Conservation (phyloP, 2,113 vertebrate species). For the Pycnonotus jocosus region DNA sequence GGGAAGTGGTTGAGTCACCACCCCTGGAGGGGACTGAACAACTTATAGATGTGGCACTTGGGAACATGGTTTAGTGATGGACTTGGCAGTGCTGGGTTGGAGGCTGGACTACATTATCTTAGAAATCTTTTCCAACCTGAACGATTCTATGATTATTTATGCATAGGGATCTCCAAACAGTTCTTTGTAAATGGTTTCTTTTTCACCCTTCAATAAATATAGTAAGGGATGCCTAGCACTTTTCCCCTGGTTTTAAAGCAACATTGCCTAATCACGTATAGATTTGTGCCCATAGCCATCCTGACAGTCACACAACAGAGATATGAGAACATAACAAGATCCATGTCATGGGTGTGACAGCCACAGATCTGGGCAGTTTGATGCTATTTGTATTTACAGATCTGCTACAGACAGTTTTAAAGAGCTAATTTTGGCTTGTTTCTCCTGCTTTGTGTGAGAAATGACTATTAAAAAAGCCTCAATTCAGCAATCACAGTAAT, state of each 20-base stretch:
- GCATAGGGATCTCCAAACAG: neutral
- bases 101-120: neutral
- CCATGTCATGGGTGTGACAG: neutral
- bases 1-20: neutral
- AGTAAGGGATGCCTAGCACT: neutral
- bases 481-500: neutral
- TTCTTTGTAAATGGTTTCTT: neutral
- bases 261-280: neutral
- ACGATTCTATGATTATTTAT: neutral
- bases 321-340: neutral
- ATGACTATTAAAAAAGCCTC: neutral
- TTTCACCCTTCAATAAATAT: neutral
- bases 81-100: neutral
- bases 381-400: neutral
- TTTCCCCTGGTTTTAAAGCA: neutral
- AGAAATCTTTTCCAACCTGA: neutral
- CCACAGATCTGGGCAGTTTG: neutral
- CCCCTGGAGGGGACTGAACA: neutral
- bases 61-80: neutral
- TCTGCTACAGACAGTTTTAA: neutral
- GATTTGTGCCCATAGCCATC: neutral
- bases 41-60: neutral
- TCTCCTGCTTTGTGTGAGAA: neutral
- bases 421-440: neutral
- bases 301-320: neutral